A percentile compares a stretch with the other conserved stretches of the same genome.
phyloP scores from a whole-genome alignment of 2,113 vertebrate species.

The Calonectris borealis region DNA sequence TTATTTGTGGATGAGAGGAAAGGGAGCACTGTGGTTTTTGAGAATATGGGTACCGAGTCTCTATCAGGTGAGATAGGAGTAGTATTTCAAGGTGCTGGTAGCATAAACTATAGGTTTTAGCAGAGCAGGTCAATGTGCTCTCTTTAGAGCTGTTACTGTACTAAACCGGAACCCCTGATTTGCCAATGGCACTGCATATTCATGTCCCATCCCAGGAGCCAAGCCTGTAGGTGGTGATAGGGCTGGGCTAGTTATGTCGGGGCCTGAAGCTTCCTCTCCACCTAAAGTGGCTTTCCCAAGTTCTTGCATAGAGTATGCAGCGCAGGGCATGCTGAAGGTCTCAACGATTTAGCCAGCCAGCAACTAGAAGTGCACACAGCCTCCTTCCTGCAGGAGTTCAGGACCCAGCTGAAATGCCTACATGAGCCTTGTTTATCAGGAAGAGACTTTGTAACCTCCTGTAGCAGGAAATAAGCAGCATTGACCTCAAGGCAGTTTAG shows the following conservation, averaged over 20 bases:
- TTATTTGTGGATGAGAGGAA: not conserved
- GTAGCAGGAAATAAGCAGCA: not conserved
- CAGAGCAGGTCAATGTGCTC: fast-evolving
- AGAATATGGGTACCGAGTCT: not conserved
- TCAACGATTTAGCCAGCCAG: not conserved
- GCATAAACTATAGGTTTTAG: not conserved
- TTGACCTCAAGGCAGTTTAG: conserved; percentile 5
- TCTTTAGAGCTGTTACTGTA: not conserved
- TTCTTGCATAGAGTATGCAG: not conserved
- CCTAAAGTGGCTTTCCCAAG: not conserved
- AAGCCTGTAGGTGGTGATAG: not conserved
- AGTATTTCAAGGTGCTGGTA: not conserved
- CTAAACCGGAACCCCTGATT: not conserved
- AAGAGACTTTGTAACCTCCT: conserved; percentile 8
- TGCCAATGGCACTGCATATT: not conserved
- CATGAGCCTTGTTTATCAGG: conserved; percentile 26
- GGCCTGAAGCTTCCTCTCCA: not conserved
- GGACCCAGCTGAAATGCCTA: not conserved
- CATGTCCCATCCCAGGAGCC: not conserved
- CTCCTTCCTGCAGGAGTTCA: conserved; percentile 42
- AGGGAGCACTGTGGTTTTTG: not conserved
- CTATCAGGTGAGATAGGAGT: not conserved
- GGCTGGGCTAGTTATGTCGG: fast-evolving
- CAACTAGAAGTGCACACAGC: not conserved
- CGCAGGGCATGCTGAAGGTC: not conserved